phyloP scores from a whole-genome alignment of 2,888 invertebrate species.

The Campoletis raptor region DNA sequence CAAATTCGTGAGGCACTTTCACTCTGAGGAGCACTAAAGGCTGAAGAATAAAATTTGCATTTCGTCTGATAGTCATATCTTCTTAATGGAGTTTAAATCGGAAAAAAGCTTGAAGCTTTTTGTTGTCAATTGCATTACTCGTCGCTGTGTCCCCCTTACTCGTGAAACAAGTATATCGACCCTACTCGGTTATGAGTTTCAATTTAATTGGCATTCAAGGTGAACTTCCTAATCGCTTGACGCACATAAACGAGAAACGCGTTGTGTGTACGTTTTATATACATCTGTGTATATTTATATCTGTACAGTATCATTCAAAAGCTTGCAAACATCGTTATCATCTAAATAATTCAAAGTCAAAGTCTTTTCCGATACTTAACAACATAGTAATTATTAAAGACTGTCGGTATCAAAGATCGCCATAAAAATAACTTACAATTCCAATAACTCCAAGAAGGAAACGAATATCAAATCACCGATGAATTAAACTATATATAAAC shows the following conservation, averaged over 20 bases:
- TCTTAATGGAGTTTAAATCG: background rate
- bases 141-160: background rate
- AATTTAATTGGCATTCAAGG: conserved; percentile 58
- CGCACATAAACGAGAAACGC: conserved; percentile 23
- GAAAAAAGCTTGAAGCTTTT: conserved; percentile 5
- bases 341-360: background rate
- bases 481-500: background rate
- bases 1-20: background rate
- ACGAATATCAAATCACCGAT: background rate
- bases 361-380: background rate
- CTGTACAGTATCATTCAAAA: background rate
- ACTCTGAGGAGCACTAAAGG: background rate
- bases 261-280: conserved; percentile 3
- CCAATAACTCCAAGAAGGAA: background rate
- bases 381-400: background rate
- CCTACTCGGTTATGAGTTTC: conserved; percentile 39
- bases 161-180: conserved; percentile 46
- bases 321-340: background rate
- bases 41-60: background rate
- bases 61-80: background rate
- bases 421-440: background rate
- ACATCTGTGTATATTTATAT: background rate
- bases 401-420: no score
- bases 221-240: conserved; percentile 53
- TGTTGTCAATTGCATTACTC: conserved; percentile 8